Percentiles rank a stretch among this genome's conserved stretches.
Conservation (phyloP, 2,797 vertebrate species). For the Cossypha dichroa region DNA sequence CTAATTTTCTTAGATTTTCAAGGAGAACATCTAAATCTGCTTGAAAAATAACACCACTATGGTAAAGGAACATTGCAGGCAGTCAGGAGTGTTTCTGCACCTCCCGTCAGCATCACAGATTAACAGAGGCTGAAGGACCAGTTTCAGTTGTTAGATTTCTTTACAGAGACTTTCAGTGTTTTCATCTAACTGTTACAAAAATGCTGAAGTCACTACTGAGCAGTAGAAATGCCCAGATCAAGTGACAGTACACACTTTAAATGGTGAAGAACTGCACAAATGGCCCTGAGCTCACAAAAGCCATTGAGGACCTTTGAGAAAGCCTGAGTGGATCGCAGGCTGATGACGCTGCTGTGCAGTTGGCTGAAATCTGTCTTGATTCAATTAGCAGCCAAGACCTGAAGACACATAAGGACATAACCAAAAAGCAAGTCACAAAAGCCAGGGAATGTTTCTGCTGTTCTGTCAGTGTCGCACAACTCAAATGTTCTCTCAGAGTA, state of each 20-base stretch:
- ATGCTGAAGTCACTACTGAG: neutral
- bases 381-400: slow-evolving; percentile 3
- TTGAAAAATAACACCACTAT: neutral
- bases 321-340: neutral
- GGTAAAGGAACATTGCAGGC: neutral
- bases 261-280: neutral
- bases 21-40: neutral
- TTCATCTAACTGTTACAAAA: neutral
- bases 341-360: neutral
- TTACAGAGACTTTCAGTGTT: neutral
- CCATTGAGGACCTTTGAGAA: neutral
- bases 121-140: neutral
- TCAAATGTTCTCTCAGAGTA: neutral
- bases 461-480: neutral
- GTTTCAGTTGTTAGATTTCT: neutral
- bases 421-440: neutral
- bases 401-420: neutral
- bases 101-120: neutral
- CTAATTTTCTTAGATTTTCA: neutral
- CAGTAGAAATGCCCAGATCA: neutral
- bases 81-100: neutral
- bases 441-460: neutral
- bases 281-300: neutral
- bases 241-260: neutral
- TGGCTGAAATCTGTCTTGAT: slow-evolving; percentile 23